These are phyloP conservation scores for Astyanax mexicanus DNA, from an alignment of 2,797 vertebrate species.

Conservation along the genomic window DNA sequence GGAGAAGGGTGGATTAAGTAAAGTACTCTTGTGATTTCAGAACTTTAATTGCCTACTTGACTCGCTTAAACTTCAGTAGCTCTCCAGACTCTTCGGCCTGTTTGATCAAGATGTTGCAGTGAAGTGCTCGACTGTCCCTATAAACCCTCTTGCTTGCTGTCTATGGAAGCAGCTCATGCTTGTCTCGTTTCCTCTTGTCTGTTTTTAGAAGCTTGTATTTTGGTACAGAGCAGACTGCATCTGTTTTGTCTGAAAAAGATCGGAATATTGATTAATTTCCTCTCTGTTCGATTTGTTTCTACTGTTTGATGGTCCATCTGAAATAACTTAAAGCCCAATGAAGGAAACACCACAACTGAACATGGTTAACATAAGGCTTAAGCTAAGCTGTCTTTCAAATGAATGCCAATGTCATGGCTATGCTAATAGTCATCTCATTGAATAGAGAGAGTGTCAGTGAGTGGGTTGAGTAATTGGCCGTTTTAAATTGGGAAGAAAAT, in stretches of 20 bases:
- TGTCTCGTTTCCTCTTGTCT: slow-evolving; percentile 12
- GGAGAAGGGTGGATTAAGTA: background rate
- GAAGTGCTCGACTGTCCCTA: background rate
- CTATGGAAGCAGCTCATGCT: background rate
- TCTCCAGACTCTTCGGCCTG: background rate
- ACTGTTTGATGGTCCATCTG: no score
- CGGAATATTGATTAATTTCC: no score
- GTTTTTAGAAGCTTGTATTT: background rate
- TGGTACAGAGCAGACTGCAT: no score
- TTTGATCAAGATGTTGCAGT: background rate
- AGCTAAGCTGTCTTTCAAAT: background rate
- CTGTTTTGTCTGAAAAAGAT: no score
- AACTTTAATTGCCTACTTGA: background rate
- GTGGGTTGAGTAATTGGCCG: no score
- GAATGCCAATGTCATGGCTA: background rate
- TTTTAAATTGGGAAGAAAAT: background rate
- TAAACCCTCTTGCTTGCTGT: background rate
- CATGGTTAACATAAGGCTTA: no score
- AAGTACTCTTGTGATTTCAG: slow-evolving; percentile 7
- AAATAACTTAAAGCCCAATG: no score
- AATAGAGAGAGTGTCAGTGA: background rate
- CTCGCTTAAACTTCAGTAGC: slow-evolving; percentile 8
- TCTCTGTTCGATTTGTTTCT: no score
- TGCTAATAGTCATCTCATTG: background rate
- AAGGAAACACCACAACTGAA: no score